Conservation (phyloP, 2,888 invertebrate genomes). For the Neocrepidodera transversa region DNA sequence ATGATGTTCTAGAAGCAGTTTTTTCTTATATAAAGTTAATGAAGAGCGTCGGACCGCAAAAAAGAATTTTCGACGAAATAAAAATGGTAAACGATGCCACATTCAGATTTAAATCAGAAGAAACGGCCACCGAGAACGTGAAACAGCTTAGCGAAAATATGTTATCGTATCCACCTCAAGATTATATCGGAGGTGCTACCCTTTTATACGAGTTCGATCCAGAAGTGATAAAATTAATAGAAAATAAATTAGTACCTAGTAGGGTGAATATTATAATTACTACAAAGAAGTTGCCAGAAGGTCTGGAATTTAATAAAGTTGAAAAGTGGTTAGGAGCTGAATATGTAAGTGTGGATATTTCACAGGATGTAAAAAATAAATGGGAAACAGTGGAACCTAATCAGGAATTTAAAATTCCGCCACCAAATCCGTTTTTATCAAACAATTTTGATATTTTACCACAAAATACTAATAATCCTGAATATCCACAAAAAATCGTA, state of each 20-base stretch:
- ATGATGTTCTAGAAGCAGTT: slow-evolving; percentile 76
- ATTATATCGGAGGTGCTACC: slow-evolving; percentile 79
- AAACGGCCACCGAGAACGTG: slow-evolving; percentile 77
- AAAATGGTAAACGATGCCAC: slow-evolving; percentile 77
- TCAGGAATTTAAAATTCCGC: slow-evolving; percentile 71
- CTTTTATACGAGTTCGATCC: slow-evolving; percentile 81
- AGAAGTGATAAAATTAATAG: slow-evolving; percentile 67
- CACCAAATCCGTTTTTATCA: slow-evolving; percentile 76
- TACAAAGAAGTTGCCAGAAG: slow-evolving; percentile 67
- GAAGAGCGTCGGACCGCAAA: slow-evolving; percentile 69
- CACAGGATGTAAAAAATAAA: slow-evolving; percentile 67
- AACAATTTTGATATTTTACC: slow-evolving; percentile 71
- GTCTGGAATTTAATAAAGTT: slow-evolving; percentile 66
- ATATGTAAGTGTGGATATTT: slow-evolving; percentile 73
- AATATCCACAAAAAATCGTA: slow-evolving; percentile 67
- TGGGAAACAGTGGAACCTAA: slow-evolving; percentile 69
- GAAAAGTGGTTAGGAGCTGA: slow-evolving; percentile 88
- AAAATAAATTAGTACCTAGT: slow-evolving; percentile 69
- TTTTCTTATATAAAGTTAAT: slow-evolving; percentile 83
- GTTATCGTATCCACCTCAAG: slow-evolving; percentile 79
- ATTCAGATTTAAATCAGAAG: slow-evolving; percentile 76
- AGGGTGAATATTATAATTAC: slow-evolving; percentile 74
- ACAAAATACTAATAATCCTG: slow-evolving; percentile 54
- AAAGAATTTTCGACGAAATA: slow-evolving; percentile 75
- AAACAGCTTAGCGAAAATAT: slow-evolving; percentile 78